Conservation (phyloP, 1,140 invertebrate species). For the Drosophila melanogaster region DNA sequence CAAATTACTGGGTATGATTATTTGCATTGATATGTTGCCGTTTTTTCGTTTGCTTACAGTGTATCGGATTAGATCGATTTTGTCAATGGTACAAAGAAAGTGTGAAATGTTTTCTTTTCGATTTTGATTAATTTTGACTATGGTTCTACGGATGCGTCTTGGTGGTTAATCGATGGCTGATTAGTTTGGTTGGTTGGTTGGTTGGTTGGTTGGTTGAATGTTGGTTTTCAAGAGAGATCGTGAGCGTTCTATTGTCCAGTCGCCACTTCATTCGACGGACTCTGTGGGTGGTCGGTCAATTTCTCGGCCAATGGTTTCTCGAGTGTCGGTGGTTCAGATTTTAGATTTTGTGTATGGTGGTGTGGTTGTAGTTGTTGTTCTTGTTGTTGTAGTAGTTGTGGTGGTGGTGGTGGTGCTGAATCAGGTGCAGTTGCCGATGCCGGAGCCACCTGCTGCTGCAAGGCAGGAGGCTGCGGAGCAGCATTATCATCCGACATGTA, state of each 20-base stretch:
- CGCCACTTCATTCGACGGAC: constrained; percentile 74
- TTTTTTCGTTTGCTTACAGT: constrained; percentile 68
- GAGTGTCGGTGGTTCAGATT: constrained; percentile 78
- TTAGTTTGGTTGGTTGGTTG: constrained; percentile 37
- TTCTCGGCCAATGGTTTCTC: constrained; percentile 80
- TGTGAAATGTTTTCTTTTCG: constrained; percentile 62
- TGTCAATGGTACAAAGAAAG: constrained; percentile 51
- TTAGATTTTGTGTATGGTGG: constrained; percentile 69
- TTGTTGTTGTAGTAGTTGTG: constrained; percentile 47
- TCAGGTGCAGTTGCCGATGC: constrained; percentile 52
- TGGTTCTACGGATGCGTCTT: constrained; percentile 53
- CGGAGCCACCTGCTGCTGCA: constrained; percentile 55
- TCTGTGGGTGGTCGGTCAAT: constrained; percentile 73
- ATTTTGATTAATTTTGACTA: constrained; percentile 49
- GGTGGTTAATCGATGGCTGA: constrained; percentile 50
- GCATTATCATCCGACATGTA: constrained; percentile 75
- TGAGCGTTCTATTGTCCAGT: constrained; percentile 68
- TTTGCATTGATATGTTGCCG: constrained; percentile 31
- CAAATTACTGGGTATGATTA: constrained; percentile 38
- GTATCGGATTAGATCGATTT: constrained; percentile 55
- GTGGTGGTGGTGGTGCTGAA: constrained; percentile 52
- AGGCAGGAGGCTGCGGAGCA: constrained; percentile 62
- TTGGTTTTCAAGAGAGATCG: constrained; percentile 21
- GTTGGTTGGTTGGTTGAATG: constrained; percentile 24
- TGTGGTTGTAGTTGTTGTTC: constrained; percentile 49